Conservation (phyloP, 2,888 invertebrate species). For the Ommatoiulus sabulosus region DNA sequence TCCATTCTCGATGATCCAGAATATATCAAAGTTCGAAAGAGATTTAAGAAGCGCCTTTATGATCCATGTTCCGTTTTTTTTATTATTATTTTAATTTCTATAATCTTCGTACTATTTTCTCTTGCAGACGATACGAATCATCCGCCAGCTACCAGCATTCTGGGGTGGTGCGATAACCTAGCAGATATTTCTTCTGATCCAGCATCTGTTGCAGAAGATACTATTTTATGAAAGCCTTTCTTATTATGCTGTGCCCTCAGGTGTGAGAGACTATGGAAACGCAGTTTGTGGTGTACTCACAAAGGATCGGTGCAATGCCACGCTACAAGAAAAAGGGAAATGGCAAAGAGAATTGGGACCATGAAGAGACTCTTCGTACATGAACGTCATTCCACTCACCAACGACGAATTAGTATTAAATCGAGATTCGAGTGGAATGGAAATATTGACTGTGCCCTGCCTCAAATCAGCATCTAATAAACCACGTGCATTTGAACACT, state of each 20-base stretch:
- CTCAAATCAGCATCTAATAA: slow-evolving; percentile 34
- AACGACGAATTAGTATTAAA: neutral
- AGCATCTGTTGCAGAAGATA: slow-evolving; percentile 31
- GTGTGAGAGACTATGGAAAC: slow-evolving; percentile 18
- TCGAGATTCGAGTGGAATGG: slow-evolving; percentile 18
- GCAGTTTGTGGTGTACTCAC: neutral
- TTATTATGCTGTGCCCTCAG: slow-evolving; percentile 28
- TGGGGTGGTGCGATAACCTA: slow-evolving; percentile 39
- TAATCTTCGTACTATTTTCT: neutral
- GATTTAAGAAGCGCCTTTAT: neutral
- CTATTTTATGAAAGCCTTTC: slow-evolving; percentile 34
- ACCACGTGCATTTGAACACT: slow-evolving; percentile 5
- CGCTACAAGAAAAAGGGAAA: neutral
- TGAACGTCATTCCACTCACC: neutral
- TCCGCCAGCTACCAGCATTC: slow-evolving; percentile 15
- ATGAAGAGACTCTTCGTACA: slow-evolving; percentile 11
- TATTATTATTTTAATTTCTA: neutral
- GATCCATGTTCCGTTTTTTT: neutral
- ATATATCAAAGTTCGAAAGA: neutral
- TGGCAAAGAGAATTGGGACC: neutral
- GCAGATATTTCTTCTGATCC: slow-evolving; percentile 31
- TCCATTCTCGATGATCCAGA: neutral
- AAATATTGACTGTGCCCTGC: slow-evolving; percentile 28
- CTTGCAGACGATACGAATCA: slow-evolving; percentile 42
- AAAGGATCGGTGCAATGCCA: neutral